A percentile compares a stretch with the other conserved stretches of the same genome.
phyloP scores from a whole-genome alignment of 2,888 invertebrate genomes.

The Caenorhabditis doughertyi region DNA sequence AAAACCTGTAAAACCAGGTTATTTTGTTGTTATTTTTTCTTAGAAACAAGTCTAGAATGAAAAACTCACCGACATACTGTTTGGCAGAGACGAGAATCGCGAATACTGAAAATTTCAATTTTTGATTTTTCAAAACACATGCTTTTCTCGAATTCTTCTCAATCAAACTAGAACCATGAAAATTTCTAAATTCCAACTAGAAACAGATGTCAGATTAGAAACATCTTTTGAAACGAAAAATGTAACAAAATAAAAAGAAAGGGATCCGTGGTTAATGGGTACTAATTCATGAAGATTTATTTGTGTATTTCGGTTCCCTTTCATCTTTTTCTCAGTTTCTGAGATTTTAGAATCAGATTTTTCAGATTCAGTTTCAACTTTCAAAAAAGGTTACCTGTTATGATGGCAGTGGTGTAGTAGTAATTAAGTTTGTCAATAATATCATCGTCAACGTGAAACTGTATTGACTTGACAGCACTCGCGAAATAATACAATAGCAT shows the following conservation, averaged over 20 bases:
- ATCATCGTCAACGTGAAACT: slow-evolving; percentile 83
- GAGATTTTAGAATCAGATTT: neutral
- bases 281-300: slow-evolving; percentile 62
- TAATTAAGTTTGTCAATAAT: slow-evolving; percentile 83
- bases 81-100: slow-evolving; percentile 82
- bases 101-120: slow-evolving; percentile 78
- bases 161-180: neutral
- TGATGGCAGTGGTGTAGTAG: slow-evolving; percentile 83
- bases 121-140: slow-evolving; percentile 4
- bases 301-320: slow-evolving; percentile 40
- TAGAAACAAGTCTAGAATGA: neutral
- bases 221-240: slow-evolving; percentile 30
- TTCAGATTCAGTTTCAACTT: neutral
- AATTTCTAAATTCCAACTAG: neutral
- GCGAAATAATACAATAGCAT: slow-evolving; percentile 82
- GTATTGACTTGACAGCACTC: slow-evolving; percentile 82
- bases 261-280: slow-evolving; percentile 40
- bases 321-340: slow-evolving; percentile 10
- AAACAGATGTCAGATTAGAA: slow-evolving; percentile 59
- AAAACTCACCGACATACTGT: slow-evolving; percentile 80
- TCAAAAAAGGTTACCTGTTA: slow-evolving; percentile 77
- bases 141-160: neutral
- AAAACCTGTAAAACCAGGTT: slow-evolving; percentile 65
- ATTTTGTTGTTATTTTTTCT: neutral
- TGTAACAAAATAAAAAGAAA: slow-evolving; percentile 35